A percentile compares a stretch with the other conserved stretches of the same genome.
Evolutionary conservation across 2,797 vertebrate genomes (phyloP).

Genomic region (Xenops minutus): DNA sequence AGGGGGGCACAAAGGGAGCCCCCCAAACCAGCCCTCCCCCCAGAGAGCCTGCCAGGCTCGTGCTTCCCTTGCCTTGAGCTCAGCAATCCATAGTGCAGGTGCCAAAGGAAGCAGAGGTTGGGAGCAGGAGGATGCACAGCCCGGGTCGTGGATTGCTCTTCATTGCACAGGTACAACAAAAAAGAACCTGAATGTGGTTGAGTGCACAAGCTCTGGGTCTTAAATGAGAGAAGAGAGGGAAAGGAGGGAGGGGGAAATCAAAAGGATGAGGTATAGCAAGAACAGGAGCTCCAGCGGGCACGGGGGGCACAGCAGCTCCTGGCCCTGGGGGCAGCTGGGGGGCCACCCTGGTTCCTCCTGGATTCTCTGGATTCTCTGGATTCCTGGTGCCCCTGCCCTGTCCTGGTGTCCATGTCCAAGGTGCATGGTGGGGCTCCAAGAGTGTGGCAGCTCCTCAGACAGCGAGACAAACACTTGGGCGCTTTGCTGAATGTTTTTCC

Average conservation of each 20-base stretch:
- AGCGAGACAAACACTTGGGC: background rate
- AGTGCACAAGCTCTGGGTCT: conserved; percentile 46
- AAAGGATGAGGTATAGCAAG: conserved; percentile 56
- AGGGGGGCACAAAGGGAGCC: background rate
- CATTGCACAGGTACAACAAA: background rate
- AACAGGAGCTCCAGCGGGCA: background rate
- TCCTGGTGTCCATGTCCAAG: background rate
- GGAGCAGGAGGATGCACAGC: background rate
- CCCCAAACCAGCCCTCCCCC: background rate
- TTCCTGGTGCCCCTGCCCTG: background rate
- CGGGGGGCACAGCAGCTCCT: background rate
- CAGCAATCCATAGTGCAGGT: background rate
- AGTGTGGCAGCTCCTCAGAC: background rate
- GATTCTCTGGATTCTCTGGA: too few relatives aligned
- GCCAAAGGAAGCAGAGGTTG: background rate
- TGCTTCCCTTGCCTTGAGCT: background rate
- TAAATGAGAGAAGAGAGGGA: background rate
- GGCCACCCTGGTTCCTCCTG: background rate
- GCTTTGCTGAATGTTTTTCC: background rate
- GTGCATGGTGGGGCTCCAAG: background rate
- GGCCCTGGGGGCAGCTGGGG: background rate
- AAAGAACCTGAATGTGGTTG: conserved; percentile 30
- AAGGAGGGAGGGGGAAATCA: background rate
- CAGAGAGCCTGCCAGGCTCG: background rate
- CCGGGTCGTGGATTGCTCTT: background rate